Conservation (phyloP, 2,113 vertebrate species). For the Lasiurus cinereus region DNA sequence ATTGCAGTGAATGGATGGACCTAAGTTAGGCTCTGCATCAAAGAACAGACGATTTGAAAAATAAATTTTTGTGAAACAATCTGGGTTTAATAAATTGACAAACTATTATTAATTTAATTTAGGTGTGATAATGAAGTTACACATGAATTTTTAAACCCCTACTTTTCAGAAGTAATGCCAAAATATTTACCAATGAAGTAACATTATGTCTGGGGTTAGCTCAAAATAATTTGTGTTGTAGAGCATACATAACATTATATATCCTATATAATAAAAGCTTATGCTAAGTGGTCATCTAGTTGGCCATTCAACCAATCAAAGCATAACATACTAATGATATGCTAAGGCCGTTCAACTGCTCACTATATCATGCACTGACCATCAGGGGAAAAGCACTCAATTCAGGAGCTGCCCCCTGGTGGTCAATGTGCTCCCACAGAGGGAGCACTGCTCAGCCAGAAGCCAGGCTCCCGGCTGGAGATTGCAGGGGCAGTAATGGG, state of each 20-base stretch:
- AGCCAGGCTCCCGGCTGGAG: no score
- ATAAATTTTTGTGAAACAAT: background rate
- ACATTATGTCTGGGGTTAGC: background rate
- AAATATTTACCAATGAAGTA: conserved; percentile 7
- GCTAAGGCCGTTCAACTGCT: no score
- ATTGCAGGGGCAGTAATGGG: no score
- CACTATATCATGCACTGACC: no score
- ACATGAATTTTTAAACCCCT: background rate
- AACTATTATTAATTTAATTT: conserved; percentile 29
- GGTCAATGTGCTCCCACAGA: no score
- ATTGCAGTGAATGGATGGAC: background rate
- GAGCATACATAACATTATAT: background rate
- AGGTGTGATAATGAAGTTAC: background rate
- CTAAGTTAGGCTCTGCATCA: background rate
- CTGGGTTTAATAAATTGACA: background rate
- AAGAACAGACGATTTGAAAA: background rate
- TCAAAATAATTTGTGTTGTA: background rate
- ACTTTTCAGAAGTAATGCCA: background rate
- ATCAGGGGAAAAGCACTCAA: no score
- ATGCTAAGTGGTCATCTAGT: no score
- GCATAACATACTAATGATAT: no score
- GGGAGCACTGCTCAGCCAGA: no score
- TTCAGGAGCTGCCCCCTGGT: no score
- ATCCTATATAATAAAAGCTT: background rate
- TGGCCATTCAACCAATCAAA: no score